These are phyloP conservation scores for Brachionus paranguensis DNA, from an alignment of 1,140 invertebrate genomes.

Conservation along the genomic window DNA sequence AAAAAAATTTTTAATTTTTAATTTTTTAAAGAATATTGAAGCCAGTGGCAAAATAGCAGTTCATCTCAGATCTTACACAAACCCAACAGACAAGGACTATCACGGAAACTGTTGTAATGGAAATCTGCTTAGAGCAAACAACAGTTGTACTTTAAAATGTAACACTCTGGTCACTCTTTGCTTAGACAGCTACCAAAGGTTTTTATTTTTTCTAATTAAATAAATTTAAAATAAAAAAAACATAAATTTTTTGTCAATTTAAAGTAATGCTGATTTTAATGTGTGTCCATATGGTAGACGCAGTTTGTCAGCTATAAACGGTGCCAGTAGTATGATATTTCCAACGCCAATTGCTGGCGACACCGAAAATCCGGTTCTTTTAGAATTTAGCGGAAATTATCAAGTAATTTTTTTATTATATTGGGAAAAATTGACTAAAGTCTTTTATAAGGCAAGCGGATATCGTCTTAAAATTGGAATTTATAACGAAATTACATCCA, in stretches of 20 bases:
- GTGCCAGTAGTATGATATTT: background rate
- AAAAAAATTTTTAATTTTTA: background rate
- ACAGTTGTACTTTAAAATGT: slow-evolving; percentile 2
- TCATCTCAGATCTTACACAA: slow-evolving; percentile 15
- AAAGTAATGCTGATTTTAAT: slow-evolving; percentile 12
- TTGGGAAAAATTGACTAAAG: background rate
- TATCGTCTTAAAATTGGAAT: slow-evolving; percentile 35
- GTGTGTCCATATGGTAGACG: slow-evolving; percentile 33
- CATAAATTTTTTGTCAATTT: background rate
- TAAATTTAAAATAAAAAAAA: background rate
- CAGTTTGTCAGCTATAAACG: slow-evolving; percentile 23
- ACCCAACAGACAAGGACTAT: slow-evolving; percentile 20
- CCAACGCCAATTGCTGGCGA: slow-evolving; percentile 15
- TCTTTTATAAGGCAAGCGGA: slow-evolving; percentile 4
- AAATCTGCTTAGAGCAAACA: background rate
- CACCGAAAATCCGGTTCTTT: slow-evolving; percentile 21
- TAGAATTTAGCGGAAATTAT: slow-evolving; percentile 13
- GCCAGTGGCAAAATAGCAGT: slow-evolving; percentile 38
- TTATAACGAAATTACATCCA: slow-evolving; percentile 32
- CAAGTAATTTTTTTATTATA: background rate
- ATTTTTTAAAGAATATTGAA: background rate
- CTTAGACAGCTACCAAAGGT: slow-evolving; percentile 16
- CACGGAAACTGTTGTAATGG: slow-evolving; percentile 27
- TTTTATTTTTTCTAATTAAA: background rate
- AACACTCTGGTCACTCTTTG: slow-evolving; percentile 28